Evolutionary conservation across 2,888 invertebrate species (phyloP), one percentile per base, ranked within the genome.

Genomic region (Cephalotes varians): DNA sequence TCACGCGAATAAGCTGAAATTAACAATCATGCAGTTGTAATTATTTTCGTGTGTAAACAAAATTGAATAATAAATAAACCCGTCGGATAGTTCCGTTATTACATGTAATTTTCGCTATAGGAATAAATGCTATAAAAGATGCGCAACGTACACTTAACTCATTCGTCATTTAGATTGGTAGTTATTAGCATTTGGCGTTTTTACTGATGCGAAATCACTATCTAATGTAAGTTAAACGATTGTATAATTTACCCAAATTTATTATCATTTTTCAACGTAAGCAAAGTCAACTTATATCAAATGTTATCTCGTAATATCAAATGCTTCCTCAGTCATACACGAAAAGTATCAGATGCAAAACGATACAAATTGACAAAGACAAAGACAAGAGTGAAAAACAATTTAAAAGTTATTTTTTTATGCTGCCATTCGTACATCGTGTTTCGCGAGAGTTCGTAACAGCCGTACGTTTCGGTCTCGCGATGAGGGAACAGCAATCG

Each of bases 161-260:
- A 67, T 76, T 76, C 40, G 67, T 76, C 67, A 76, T 54, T 76
- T 28, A 40, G 28, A 76, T 67, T 67, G 67, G 28, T 49, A 34
- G 76, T 67, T 76, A 76, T 76, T 76, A 76, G 21, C 37, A 51
- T 7, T 65, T 54, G 28, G 47, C 31, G 21, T 47, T 73, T 71
- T 37, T 73, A 44, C 73, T 21, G 31, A 10, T 51, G 15, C 37
- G 37, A 65, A 54, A 51, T 40, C 44, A 18, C 10, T 25, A 4
- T 37, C 37, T 28, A n/a, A 65, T 44, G 40, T 40, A n/a, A 37
- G 37, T 76, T 74, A 76, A 64, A 44, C 37, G 74, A 54, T 51
- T 54, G 51, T 67, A 40, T 15, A 31, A 67, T 76, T 40, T 65
- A 28, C 10, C 15, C 9, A 51, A 67, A 31, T 9, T 60, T n/a